Conservation (phyloP, 2,113 vertebrate species). For the Carassius auratus region DNA sequence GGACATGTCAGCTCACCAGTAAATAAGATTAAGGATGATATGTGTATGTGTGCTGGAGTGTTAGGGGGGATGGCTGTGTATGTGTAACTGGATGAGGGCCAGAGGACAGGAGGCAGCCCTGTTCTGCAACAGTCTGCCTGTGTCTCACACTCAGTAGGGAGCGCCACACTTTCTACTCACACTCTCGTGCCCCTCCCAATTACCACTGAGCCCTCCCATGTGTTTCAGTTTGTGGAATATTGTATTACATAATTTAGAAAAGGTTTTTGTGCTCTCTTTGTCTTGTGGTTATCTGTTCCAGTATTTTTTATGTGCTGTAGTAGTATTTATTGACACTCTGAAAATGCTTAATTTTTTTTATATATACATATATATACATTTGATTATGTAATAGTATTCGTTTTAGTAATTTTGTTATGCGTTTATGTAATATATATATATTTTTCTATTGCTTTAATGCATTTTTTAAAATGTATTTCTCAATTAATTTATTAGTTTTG, state of each 20-base stretch:
- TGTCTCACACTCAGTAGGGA: constrained; percentile 33
- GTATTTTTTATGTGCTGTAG: neutral
- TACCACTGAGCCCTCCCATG: neutral
- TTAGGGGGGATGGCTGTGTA: neutral
- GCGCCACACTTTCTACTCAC: neutral
- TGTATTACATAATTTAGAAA: neutral
- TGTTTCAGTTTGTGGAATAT: neutral
- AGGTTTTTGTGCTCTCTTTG: neutral
- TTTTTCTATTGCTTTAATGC: too few relatives aligned
- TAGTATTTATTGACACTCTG: neutral
- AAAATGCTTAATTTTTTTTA: too few relatives aligned
- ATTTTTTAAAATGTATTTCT: too few relatives aligned
- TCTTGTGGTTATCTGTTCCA: neutral
- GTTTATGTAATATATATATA: too few relatives aligned
- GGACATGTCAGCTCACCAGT: constrained; percentile 39
- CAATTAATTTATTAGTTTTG: too few relatives aligned
- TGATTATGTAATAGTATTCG: too few relatives aligned
- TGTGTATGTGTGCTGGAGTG: neutral
- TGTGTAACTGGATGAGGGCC: constrained; percentile 34
- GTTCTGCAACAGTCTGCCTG: neutral
- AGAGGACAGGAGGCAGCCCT: constrained; percentile 18
- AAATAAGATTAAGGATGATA: constrained; percentile 40
- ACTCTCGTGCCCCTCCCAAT: neutral
- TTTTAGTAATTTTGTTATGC: too few relatives aligned
- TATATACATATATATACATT: too few relatives aligned